phyloP scores from a whole-genome alignment of 1,140 invertebrate species.

The Tyrophagus putrescentiae region DNA sequence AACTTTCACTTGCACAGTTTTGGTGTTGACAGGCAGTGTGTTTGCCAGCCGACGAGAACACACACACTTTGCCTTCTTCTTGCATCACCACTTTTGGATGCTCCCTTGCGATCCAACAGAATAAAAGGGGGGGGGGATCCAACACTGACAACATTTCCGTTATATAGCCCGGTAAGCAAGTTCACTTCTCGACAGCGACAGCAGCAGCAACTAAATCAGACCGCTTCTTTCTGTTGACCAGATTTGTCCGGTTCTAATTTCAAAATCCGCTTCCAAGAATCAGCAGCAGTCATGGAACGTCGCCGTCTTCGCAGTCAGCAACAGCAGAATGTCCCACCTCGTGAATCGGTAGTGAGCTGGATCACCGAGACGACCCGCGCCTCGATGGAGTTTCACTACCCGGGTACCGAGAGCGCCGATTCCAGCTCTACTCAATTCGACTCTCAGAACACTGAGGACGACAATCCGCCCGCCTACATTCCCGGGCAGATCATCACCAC shows the following conservation, averaged over 20 bases:
- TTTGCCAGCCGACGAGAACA: background rate
- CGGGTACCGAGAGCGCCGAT: too few relatives aligned
- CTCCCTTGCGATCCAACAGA: background rate
- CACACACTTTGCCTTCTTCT: background rate
- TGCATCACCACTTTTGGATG: background rate
- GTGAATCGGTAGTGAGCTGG: background rate
- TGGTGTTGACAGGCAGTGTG: background rate
- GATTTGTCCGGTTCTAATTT: background rate
- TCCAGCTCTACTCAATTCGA: too few relatives aligned
- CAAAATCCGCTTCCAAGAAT: background rate
- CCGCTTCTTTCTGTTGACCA: background rate
- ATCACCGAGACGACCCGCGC: too few relatives aligned
- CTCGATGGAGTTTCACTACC: too few relatives aligned
- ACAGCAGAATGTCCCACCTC: background rate
- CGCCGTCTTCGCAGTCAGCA: background rate
- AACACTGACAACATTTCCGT: too few relatives aligned
- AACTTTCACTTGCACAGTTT: background rate
- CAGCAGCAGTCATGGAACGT: background rate
- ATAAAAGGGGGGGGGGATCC: too few relatives aligned
- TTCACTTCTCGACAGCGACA: background rate
- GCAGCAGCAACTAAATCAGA: background rate
- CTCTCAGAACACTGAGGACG: too few relatives aligned
- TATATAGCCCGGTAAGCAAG: background rate
- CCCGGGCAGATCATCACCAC: background rate
- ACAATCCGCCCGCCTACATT: background rate